Percentiles rank a stretch among this genome's conserved stretches.
phyloP scores from a whole-genome alignment of 2,797 vertebrate genomes.

The Mormyrus proboscirostris region DNA sequence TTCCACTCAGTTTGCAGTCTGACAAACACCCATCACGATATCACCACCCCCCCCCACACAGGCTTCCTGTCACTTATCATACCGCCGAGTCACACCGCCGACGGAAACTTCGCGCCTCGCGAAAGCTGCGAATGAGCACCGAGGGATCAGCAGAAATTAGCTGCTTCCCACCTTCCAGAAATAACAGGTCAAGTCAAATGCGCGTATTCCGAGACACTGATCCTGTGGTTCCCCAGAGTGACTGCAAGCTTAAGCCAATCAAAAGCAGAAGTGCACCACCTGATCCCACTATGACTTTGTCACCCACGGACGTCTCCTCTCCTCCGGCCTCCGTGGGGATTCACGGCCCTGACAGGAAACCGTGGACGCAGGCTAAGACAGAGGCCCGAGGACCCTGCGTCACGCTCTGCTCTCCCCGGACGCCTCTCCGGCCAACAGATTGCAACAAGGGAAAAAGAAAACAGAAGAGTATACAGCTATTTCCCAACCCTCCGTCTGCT shows the following conservation, averaged over 20 bases:
- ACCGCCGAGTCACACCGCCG: background rate
- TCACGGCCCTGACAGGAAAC: background rate
- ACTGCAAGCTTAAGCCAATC: background rate
- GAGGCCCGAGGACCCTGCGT: background rate
- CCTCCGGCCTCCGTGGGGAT: background rate
- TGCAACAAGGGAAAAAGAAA: background rate
- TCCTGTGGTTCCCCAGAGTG: background rate
- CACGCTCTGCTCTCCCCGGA: background rate
- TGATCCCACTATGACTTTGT: background rate
- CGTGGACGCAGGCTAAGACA: background rate
- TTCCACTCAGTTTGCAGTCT: background rate
- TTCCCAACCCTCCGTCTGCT: background rate
- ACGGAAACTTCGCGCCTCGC: background rate
- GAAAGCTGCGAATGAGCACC: background rate
- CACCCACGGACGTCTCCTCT: background rate
- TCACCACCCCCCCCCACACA: background rate
- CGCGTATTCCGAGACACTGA: too few species aligned
- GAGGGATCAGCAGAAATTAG: background rate
- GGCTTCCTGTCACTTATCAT: background rate
- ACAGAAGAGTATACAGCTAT: conserved; percentile 20
- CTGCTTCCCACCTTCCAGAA: background rate
- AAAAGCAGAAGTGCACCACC: background rate
- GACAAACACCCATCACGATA: background rate
- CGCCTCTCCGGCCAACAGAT: background rate
- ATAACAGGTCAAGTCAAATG: background rate